Percentiles rank a stretch among this genome's conserved stretches.
These are phyloP conservation scores for Diuraphis noxia DNA, from an alignment of 1,140 invertebrate genomes.

Conservation along the genomic window DNA sequence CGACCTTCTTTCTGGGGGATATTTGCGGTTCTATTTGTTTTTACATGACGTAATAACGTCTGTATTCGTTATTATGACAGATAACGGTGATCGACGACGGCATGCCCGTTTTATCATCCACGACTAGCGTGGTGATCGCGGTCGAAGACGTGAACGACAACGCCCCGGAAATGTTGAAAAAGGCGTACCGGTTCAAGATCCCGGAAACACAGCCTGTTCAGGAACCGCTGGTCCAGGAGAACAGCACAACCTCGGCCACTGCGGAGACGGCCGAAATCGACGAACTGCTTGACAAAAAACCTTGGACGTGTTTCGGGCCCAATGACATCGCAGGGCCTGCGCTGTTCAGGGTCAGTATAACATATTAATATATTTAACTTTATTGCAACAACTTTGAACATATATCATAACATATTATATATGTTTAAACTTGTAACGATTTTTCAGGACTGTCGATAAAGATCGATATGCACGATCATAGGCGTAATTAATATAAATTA, in stretches of 20 bases:
- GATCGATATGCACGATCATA: no score
- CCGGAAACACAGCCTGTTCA: conserved; percentile 62
- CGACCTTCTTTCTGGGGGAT: neutral
- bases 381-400: no score
- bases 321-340: conserved; percentile 56
- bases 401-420: neutral
- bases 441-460: neutral
- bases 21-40: neutral
- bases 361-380: no score
- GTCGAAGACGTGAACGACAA: conserved; percentile 86
- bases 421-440: neutral
- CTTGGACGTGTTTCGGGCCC: conserved; percentile 62
- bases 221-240: conserved; percentile 54
- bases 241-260: neutral
- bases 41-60: neutral
- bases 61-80: conserved; percentile 60
- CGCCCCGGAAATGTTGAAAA: conserved; percentile 78
- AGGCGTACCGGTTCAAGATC: conserved; percentile 78
- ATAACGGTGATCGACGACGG: conserved; percentile 81
- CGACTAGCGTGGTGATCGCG: conserved; percentile 78
- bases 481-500: no score
- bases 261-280: conserved; percentile 20
- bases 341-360: conserved; percentile 57
- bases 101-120: conserved; percentile 73
- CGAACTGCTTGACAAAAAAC: conserved; percentile 11